phyloP scores from a whole-genome alignment of 2,797 vertebrate species.

The Merluccius polli region DNA sequence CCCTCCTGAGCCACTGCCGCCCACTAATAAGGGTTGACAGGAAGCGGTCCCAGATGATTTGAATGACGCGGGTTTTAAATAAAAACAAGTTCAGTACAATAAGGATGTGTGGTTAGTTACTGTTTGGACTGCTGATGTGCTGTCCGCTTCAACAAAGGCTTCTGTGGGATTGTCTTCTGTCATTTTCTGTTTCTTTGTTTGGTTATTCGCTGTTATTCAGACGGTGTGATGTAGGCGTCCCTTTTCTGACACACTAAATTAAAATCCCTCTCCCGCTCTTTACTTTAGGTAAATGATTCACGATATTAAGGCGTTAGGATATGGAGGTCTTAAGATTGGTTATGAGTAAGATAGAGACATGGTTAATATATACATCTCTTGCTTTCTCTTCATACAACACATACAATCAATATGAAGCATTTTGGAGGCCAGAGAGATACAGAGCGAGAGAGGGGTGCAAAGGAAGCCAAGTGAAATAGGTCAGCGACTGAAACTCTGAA shows the following conservation, averaged over 20 bases:
- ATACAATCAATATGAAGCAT: background rate
- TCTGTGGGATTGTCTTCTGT: background rate
- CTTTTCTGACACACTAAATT: background rate
- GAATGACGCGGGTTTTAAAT: background rate
- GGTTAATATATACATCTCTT: no score
- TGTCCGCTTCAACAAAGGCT: background rate
- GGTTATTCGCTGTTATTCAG: background rate
- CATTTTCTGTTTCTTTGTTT: background rate
- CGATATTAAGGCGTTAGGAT: background rate
- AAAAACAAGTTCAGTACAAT: background rate
- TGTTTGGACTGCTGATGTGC: background rate
- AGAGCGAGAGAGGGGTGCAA: background rate
- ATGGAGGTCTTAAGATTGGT: background rate
- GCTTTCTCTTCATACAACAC: no score
- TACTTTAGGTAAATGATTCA: background rate
- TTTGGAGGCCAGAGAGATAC: background rate
- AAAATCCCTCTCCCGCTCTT: background rate
- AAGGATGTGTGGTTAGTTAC: background rate
- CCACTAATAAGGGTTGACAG: background rate
- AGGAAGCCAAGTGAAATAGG: slow-evolving; percentile 3
- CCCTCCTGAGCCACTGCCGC: no score
- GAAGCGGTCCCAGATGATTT: background rate
- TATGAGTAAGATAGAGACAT: background rate
- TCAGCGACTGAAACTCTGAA: background rate
- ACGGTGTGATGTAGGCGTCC: background rate